Evolutionary conservation across 2,888 invertebrate genomes (phyloP).

Genomic region (Drosophila barbarae): DNA sequence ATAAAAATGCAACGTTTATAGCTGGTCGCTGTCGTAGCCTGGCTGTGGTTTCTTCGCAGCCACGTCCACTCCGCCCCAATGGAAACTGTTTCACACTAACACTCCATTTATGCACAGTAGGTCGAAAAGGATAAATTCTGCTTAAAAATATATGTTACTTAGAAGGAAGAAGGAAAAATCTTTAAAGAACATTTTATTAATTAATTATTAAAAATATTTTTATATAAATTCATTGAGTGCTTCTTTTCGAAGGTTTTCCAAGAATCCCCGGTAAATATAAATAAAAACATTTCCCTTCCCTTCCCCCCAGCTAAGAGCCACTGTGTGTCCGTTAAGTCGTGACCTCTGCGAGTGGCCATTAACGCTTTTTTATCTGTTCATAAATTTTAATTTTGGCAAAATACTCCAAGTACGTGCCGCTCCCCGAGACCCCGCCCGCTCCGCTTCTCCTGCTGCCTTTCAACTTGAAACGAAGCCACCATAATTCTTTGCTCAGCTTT

Average conservation of each 20-base stretch:
- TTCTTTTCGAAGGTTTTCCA: neutral
- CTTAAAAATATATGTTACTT: neutral
- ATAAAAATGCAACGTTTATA: constrained; percentile 68
- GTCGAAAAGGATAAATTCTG: neutral
- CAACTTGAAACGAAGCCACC: constrained; percentile 48
- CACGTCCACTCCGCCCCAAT: constrained; percentile 44
- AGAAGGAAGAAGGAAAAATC: neutral
- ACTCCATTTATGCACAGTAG: constrained; percentile 14
- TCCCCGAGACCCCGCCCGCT: constrained; percentile 12
- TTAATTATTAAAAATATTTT: neutral
- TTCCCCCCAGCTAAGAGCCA: neutral
- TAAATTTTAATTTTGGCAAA: constrained; percentile 74
- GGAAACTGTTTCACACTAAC: constrained; percentile 46
- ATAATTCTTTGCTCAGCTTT: constrained; percentile 48
- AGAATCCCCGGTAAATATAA: neutral
- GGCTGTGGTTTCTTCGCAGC: constrained; percentile 27
- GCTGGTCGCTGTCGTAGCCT: constrained; percentile 46
- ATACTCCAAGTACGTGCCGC: constrained; percentile 70
- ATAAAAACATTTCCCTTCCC: neutral
- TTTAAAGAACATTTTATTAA: neutral
- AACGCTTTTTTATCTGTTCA: constrained; percentile 75
- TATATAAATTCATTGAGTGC: neutral
- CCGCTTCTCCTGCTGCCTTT: constrained; percentile 3
- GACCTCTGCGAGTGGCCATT: constrained; percentile 67
- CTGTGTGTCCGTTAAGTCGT: constrained; percentile 30